Base-by-base conservation (phyloP, 2,888 invertebrate genomes). In the Cephus nigrinus region DNA sequence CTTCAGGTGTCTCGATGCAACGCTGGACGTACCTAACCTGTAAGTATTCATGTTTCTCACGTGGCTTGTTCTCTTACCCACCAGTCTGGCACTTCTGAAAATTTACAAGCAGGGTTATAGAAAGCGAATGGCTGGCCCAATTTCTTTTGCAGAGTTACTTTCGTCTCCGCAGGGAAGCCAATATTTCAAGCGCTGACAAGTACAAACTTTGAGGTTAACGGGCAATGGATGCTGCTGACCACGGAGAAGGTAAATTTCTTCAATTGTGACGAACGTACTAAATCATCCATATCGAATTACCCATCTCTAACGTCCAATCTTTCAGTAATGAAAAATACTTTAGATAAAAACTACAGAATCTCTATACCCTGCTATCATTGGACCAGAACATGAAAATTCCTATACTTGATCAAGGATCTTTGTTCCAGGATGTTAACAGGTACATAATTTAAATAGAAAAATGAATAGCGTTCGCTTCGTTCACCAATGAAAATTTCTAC, bases 171-270 rank as follows among this genome's bases (percentile, higher is more conserved):
- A 87, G 88, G 88, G 86, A 88, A 87, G 87, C 88, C 88, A 90
- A 90, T 90, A 90, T 89, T 89, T 89, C 89, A 90, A 84, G 85
- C 84, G 85, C 69, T 80, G 85, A 81, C 85, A 87, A 86, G 86
- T 23, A 87, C 86, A 86, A 87, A 90, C 89, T 90, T 89, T 90
- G 90, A 89, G 88, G 90, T 88, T 89, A 86, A 86, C 86, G 88
- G 88, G 88, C 88, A 87, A 87, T 86, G 87, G 87, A 86, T 85
- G 85, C 86, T 85, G 88, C 89, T 90, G 90, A 90, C 83, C 83
- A 78, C 88, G 86, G 86, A 83, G 84, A 87, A 90, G 90, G 90
- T 90, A 90, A 90, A 90, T 90, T 90, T 89, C 89, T 89, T 88
- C 89, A 89, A 90, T 90, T 90, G 90, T 90, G 89, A 87, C 89